phyloP scores from a whole-genome alignment of 1,140 invertebrate species.

The Drosophila pseudoananassae region DNA sequence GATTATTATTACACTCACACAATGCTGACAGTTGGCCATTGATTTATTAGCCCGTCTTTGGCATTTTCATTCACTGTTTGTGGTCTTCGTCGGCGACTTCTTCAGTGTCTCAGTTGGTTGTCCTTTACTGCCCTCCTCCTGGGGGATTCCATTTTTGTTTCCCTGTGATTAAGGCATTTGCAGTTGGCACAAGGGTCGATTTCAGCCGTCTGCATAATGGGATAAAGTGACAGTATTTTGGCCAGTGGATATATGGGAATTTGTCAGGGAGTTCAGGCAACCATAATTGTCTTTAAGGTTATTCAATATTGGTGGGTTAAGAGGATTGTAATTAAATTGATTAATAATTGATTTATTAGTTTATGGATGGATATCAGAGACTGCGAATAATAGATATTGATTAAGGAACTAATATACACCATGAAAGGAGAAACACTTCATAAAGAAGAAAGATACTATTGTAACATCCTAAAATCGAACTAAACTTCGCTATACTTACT shows the following conservation, averaged over 20 bases:
- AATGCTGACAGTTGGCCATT: slow-evolving; percentile 78
- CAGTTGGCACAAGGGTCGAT: slow-evolving; percentile 21
- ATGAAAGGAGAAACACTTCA: too few relatives aligned
- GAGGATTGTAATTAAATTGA: slow-evolving; percentile 18
- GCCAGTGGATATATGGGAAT: slow-evolving; percentile 9
- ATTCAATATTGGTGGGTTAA: not conserved
- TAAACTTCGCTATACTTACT: too few relatives aligned
- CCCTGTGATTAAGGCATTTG: slow-evolving; percentile 46
- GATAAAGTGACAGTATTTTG: slow-evolving; percentile 19
- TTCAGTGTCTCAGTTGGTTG: slow-evolving; percentile 18
- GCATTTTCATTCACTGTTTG: slow-evolving; percentile 61
- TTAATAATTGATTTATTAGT: not conserved
- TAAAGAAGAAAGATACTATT: too few relatives aligned
- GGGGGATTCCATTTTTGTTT: slow-evolving; percentile 3
- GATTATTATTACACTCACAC: slow-evolving; percentile 78
- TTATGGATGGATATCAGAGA: too few relatives aligned
- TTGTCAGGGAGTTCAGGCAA: slow-evolving; percentile 16
- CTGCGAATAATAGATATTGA: too few relatives aligned
- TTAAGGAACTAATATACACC: too few relatives aligned
- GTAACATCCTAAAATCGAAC: too few relatives aligned
- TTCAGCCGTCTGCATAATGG: slow-evolving; percentile 32
- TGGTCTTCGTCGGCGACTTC: slow-evolving; percentile 34
- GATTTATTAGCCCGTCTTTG: slow-evolving; percentile 72
- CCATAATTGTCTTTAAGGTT: not conserved
- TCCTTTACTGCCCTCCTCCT: slow-evolving; percentile 29